These are phyloP conservation scores for Drosophila paranaensis DNA, from an alignment of 2,888 invertebrate genomes.

Conservation along the genomic window DNA sequence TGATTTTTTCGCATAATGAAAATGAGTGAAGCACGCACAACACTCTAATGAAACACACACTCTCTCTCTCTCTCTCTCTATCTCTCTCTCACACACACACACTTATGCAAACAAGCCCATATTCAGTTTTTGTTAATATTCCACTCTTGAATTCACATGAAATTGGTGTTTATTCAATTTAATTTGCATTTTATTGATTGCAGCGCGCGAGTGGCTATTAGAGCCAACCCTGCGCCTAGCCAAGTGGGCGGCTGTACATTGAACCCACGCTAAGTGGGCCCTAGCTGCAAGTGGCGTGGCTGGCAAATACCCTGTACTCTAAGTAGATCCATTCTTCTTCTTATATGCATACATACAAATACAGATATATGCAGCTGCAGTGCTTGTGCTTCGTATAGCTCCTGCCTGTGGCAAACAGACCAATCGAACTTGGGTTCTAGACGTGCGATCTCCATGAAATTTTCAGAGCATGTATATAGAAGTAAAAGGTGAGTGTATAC, in stretches of 20 bases:
- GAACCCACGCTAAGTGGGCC: background rate
- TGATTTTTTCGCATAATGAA: constrained; percentile 44
- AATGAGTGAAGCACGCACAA: constrained; percentile 18
- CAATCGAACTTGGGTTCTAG: constrained; percentile 1
- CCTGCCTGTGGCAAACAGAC: background rate
- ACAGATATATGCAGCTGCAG: background rate
- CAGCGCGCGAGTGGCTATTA: constrained; percentile 2
- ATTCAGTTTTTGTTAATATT: constrained; percentile 7
- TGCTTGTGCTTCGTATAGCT: background rate
- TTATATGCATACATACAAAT: background rate
- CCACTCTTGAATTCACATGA: background rate
- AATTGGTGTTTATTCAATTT: constrained; percentile 35
- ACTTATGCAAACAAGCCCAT: constrained; percentile 4
- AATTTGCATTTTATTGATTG: constrained; percentile 54
- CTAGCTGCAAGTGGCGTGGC: background rate
- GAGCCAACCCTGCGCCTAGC: constrained; percentile 5
- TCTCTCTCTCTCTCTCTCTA: background rate
- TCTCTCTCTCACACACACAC: background rate
- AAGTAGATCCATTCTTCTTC: too few species aligned
- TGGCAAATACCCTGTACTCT: background rate
- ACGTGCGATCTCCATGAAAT: background rate
- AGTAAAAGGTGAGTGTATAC: background rate
- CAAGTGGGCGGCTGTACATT: constrained; percentile 1
- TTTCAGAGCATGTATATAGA: too few species aligned
- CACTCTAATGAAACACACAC: constrained; percentile 9